Percentiles rank a stretch among this genome's conserved stretches.
phyloP scores from a whole-genome alignment of 2,113 vertebrate species.

The Gambusia affinis region DNA sequence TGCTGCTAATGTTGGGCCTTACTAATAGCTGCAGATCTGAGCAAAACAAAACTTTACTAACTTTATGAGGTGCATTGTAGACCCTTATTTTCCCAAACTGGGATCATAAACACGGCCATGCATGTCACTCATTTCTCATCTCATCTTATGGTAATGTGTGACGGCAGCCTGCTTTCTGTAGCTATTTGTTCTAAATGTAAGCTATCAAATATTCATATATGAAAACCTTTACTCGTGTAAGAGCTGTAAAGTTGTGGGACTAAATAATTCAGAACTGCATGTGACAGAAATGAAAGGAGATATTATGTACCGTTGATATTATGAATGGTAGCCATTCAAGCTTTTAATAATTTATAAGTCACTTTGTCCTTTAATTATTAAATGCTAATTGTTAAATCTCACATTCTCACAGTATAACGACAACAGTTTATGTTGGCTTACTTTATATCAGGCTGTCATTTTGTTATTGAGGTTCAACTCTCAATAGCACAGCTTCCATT shows the following conservation, averaged over 20 bases:
- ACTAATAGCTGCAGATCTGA: conserved; percentile 2
- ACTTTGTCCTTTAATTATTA: no score
- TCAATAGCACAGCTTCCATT: no score
- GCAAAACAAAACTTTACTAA: background rate
- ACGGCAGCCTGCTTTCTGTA: background rate
- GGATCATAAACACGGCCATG: background rate
- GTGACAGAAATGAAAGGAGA: background rate
- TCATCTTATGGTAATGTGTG: background rate
- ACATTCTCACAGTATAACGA: no score
- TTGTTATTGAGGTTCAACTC: no score
- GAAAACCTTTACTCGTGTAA: background rate
- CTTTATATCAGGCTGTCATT: no score
- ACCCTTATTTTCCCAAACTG: background rate
- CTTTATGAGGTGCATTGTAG: background rate
- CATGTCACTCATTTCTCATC: background rate
- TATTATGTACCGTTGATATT: no score
- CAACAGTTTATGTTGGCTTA: no score
- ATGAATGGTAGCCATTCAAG: no score
- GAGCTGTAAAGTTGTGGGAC: background rate
- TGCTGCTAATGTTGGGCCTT: conserved; percentile 33
- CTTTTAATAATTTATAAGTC: no score
- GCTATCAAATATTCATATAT: conserved; percentile 33
- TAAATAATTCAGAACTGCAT: conserved; percentile 37
- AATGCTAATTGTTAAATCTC: no score
- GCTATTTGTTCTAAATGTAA: conserved; percentile 13